Base-by-base conservation (phyloP, 2,113 vertebrate species). In the Catharus fuscescens region DNA sequence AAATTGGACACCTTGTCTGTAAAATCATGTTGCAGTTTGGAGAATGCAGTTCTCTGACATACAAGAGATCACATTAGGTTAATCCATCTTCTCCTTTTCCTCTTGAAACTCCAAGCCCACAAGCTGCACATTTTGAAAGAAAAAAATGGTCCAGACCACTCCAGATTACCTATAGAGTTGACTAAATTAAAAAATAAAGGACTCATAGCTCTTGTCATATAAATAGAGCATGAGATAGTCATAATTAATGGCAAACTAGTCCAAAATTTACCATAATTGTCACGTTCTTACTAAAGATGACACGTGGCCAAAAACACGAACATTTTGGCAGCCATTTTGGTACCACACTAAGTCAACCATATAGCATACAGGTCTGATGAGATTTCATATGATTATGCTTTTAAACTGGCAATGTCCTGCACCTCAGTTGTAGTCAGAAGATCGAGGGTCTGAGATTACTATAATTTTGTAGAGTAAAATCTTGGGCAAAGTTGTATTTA, bases 221-320 rank as follows among this genome's bases (percentile, higher is more conserved):
- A 96, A 90, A 17, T 14, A 18, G 42, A 89, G 31, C 57, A 67
- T 32, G 48, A 84, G 69, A 90, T 82, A 88, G 24, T 57, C 14
- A 31, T 87, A 70, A 86, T 72, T 84, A 94, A 92, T 29, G 74
- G 65, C 59, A 19, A 80, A 31, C 12, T 34, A 60, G 44, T 92
- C 90, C 90, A 93, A 94, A 82, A 50, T 34, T 86, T 80, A 77
- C 86, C 82, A 50, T 66, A 93, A 97, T 88, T 92, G 50, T 44
- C 69, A n/a, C 10, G 6, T 81, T 95, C 56, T 89, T 92, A 74
- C 57, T 71, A 45, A 74, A 95, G 45, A 96, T 4, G 48, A 90
- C 40, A 79, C 5, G 15, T 70, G 82, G 67, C 83, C 64, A 92
- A 83, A 95, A 80, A 26, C 72, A 74, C 0, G 0, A 84, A 19